Conservation (phyloP, 2,113 vertebrate species). For the Cynopterus brachyotis region DNA sequence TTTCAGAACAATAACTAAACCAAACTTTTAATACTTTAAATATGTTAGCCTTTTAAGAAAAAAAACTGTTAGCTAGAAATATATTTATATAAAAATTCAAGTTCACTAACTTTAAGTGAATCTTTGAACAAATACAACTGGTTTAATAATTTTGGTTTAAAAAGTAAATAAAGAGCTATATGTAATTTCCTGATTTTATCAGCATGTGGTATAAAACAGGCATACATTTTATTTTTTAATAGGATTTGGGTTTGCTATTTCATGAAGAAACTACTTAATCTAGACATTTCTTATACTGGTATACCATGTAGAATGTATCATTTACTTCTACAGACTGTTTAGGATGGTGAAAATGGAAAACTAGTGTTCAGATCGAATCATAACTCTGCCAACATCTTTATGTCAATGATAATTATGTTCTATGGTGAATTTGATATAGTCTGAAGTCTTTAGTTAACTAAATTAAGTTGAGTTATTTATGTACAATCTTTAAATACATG, state of each 20-base stretch:
- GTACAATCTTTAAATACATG: background rate
- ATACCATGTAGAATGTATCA: background rate
- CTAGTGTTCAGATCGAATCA: background rate
- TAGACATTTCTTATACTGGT: background rate
- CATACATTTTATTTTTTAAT: slow-evolving; percentile 7
- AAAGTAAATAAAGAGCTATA: background rate
- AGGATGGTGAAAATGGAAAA: background rate
- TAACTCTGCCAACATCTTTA: background rate
- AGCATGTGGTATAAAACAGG: background rate
- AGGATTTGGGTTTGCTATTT: background rate
- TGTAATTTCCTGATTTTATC: background rate
- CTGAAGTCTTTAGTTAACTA: background rate
- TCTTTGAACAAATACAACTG: background rate
- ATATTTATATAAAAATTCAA: background rate
- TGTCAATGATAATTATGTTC: background rate
- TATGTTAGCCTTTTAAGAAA: background rate
- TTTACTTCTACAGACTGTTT: background rate
- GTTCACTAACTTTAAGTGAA: background rate
- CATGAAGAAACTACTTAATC: background rate
- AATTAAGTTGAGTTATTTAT: background rate
- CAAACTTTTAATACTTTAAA: slow-evolving; percentile 2
- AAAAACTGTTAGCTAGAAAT: background rate
- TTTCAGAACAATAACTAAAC: background rate
- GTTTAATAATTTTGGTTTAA: background rate
- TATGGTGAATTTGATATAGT: background rate